phyloP scores from a whole-genome alignment of 2,888 invertebrate genomes.

The Drosophila subquinaria region DNA sequence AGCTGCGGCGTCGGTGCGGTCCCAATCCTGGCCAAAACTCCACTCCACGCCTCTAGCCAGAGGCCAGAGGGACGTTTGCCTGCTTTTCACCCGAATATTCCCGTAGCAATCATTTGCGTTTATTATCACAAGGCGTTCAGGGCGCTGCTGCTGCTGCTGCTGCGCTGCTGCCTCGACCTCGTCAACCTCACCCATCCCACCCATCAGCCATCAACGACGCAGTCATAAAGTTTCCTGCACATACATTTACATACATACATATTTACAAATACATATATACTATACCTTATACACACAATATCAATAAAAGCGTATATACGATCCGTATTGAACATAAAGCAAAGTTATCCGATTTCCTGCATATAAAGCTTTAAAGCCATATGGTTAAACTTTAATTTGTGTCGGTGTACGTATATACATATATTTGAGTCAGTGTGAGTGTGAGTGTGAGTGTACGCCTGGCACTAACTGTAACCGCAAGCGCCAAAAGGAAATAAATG shows the following conservation, averaged over 20 bases:
- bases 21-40: slow-evolving; percentile 18
- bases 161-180: background rate
- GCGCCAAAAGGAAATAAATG: slow-evolving; percentile 72
- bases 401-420: background rate
- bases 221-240: slow-evolving; percentile 39
- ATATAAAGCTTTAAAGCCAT: slow-evolving; percentile 62
- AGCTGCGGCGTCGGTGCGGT: slow-evolving; percentile 29
- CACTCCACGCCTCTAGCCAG: slow-evolving; percentile 30
- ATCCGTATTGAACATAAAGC: slow-evolving; percentile 61
- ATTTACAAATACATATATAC: slow-evolving; percentile 7
- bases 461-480: slow-evolving; percentile 69
- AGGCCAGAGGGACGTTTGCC: slow-evolving; percentile 44
- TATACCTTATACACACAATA: slow-evolving; percentile 7
- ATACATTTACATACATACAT: slow-evolving; percentile 4
- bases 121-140: slow-evolving; percentile 70
- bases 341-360: slow-evolving; percentile 67
- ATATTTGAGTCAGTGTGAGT: background rate
- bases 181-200: background rate
- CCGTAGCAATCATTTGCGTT: slow-evolving; percentile 79
- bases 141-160: background rate
- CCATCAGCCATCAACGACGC: slow-evolving; percentile 4
- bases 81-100: slow-evolving; percentile 64
- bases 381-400: slow-evolving; percentile 56
- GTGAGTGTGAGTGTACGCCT: slow-evolving; percentile 26
- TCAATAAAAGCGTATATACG: slow-evolving; percentile 8